phyloP scores from a whole-genome alignment of 2,113 vertebrate genomes.

The Xiphias gladius region DNA sequence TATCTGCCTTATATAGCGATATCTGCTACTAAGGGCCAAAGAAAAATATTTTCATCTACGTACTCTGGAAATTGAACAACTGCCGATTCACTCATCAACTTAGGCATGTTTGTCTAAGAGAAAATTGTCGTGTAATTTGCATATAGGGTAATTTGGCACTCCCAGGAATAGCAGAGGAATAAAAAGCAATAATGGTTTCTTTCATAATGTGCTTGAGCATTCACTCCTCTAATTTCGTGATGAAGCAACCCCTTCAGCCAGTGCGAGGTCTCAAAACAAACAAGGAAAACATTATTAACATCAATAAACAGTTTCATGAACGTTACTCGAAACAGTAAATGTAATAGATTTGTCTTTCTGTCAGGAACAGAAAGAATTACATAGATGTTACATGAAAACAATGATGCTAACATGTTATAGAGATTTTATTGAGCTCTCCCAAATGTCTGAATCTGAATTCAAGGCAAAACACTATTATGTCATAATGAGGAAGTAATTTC shows the following conservation, averaged over 20 bases:
- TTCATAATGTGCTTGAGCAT: neutral
- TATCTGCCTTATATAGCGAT: conserved; percentile 53
- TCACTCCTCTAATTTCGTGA: conserved; percentile 1
- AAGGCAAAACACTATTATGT: neutral
- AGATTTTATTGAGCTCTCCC: neutral
- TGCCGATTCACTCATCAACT: conserved; percentile 36
- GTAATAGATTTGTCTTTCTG: neutral
- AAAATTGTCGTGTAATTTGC: conserved; percentile 20
- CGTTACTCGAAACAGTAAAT: neutral
- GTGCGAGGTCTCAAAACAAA: neutral
- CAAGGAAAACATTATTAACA: neutral
- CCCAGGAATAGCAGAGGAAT: neutral
- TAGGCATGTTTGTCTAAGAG: conserved; percentile 42
- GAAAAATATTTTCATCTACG: conserved; percentile 24
- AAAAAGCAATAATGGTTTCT: conserved; percentile 9
- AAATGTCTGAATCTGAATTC: neutral
- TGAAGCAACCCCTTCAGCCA: conserved; percentile 1
- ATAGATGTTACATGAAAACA: neutral
- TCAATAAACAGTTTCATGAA: neutral
- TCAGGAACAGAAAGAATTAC: neutral
- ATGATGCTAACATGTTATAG: neutral
- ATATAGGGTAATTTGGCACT: too few relatives aligned
- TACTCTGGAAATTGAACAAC: conserved; percentile 39
- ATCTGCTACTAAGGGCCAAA: conserved; percentile 35
- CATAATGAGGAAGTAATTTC: neutral